phyloP scores from a whole-genome alignment of 2,797 vertebrate genomes.

The Siniperca obscura region DNA sequence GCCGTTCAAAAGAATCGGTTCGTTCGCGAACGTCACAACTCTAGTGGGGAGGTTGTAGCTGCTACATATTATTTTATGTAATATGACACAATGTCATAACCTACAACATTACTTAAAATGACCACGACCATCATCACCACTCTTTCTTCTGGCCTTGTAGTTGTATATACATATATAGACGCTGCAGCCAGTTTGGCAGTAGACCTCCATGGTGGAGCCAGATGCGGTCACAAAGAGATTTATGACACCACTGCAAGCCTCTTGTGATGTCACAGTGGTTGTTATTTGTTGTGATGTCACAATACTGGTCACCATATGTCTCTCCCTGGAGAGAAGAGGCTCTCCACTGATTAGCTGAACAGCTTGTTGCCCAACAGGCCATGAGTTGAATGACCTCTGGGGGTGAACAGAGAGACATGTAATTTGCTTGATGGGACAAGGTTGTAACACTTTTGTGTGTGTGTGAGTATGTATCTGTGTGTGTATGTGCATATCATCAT shows the following conservation, averaged over 20 bases:
- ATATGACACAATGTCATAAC: neutral
- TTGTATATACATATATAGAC: neutral
- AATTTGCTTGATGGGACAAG: conserved; percentile 76
- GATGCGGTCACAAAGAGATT: conserved; percentile 47
- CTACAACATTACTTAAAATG: neutral
- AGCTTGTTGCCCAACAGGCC: conserved; percentile 75
- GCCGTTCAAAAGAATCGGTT: too few relatives aligned
- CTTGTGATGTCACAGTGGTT: conserved; percentile 39
- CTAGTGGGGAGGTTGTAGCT: neutral
- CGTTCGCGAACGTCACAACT: too few relatives aligned
- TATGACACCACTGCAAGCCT: conserved; percentile 13
- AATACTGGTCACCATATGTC: conserved; percentile 58
- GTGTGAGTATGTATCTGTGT: conserved; percentile 6
- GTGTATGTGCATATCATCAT: conserved; percentile 24
- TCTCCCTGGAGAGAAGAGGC: conserved; percentile 62
- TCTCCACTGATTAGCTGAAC: conserved; percentile 77
- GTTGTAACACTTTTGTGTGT: conserved; percentile 49
- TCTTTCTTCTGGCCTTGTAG: neutral
- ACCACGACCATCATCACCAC: neutral
- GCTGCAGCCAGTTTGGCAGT: neutral
- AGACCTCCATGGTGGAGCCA: conserved; percentile 38
- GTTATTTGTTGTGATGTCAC: conserved; percentile 64
- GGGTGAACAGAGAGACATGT: conserved; percentile 61
- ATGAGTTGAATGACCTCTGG: conserved; percentile 73
- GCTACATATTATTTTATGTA: neutral